A percentile compares a stretch with the other conserved stretches of the same genome.
These are phyloP conservation scores for Oenanthe oenanthe DNA, from an alignment of 2,113 vertebrate species.

Conservation along the genomic window DNA sequence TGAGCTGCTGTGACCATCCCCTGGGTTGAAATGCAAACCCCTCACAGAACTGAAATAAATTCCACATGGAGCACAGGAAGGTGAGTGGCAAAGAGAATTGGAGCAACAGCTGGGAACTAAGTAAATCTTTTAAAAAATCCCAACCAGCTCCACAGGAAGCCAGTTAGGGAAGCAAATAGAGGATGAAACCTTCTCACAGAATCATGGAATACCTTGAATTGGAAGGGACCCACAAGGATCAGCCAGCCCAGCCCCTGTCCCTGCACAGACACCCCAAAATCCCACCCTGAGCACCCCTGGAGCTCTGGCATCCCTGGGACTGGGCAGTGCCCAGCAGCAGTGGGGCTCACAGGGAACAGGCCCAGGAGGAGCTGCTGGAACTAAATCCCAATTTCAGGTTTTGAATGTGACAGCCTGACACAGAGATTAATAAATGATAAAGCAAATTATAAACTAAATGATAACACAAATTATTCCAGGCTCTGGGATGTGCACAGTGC, in stretches of 20 bases:
- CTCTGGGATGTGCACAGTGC: too few relatives aligned
- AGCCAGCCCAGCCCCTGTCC: accelerated
- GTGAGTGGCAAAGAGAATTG: neutral
- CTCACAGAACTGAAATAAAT: neutral
- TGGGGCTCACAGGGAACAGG: neutral
- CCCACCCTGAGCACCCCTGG: neutral
- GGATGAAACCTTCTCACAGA: neutral
- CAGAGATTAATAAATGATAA: too few relatives aligned
- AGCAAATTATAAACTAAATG: too few relatives aligned
- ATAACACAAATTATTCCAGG: too few relatives aligned
- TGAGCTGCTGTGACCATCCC: neutral
- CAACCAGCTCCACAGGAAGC: accelerated
- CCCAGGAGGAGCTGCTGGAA: neutral
- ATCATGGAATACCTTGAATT: too few relatives aligned
- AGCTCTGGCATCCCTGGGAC: neutral
- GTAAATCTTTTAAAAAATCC: neutral
- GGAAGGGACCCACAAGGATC: neutral
- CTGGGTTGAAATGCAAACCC: neutral
- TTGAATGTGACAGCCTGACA: accelerated
- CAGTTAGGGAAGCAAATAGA: neutral
- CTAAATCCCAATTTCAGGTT: accelerated
- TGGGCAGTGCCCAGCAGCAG: neutral
- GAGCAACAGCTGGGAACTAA: neutral
- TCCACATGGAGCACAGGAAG: neutral
- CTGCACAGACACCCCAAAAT: neutral